Conservation (phyloP, 1,140 invertebrate species). For the Bombyx mandarina region DNA sequence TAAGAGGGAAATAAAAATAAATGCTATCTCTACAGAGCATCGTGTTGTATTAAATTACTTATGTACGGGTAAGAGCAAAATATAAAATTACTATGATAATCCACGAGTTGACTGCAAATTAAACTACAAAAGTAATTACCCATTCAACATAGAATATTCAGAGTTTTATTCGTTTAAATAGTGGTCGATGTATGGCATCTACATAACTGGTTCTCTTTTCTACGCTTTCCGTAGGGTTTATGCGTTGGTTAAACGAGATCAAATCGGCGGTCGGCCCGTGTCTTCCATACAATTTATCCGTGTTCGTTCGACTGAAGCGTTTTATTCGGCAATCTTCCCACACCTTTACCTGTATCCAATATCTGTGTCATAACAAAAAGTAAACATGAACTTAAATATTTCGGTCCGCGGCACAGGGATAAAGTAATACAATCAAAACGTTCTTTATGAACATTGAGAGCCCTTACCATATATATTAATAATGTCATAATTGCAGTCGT, state of each 20-base stretch:
- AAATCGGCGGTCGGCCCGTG: slow-evolving; percentile 18
- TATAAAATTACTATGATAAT: slow-evolving; percentile 36
- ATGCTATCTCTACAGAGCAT: slow-evolving; percentile 11
- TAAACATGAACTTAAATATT: slow-evolving; percentile 35
- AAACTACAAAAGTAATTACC: slow-evolving; percentile 61
- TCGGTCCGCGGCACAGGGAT: slow-evolving; percentile 48
- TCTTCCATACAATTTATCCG: slow-evolving; percentile 50
- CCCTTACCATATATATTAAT: slow-evolving; percentile 61
- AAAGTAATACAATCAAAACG: slow-evolving; percentile 62
- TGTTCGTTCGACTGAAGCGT: slow-evolving; percentile 42
- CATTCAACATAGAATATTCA: slow-evolving; percentile 42
- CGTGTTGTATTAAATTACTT: slow-evolving; percentile 12
- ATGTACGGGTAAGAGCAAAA: slow-evolving; percentile 13
- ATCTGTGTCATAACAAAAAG: slow-evolving; percentile 41
- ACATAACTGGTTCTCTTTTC: slow-evolving; percentile 37
- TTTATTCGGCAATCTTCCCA: slow-evolving; percentile 58
- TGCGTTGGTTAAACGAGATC: slow-evolving; percentile 16
- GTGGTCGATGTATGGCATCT: slow-evolving; percentile 30
- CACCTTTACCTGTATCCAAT: slow-evolving; percentile 48
- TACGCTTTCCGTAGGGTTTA: slow-evolving; percentile 12
- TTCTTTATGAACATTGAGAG: slow-evolving; percentile 59
- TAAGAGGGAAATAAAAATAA: slow-evolving; percentile 25
- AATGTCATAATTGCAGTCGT: slow-evolving; percentile 67
- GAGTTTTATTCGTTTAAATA: slow-evolving; percentile 29
- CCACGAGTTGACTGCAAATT: slow-evolving; percentile 38